A percentile compares a stretch with the other conserved stretches of the same genome.
Evolutionary conservation across 2,888 invertebrate species (phyloP).

Genomic region (Ichneumoninae sp.): DNA sequence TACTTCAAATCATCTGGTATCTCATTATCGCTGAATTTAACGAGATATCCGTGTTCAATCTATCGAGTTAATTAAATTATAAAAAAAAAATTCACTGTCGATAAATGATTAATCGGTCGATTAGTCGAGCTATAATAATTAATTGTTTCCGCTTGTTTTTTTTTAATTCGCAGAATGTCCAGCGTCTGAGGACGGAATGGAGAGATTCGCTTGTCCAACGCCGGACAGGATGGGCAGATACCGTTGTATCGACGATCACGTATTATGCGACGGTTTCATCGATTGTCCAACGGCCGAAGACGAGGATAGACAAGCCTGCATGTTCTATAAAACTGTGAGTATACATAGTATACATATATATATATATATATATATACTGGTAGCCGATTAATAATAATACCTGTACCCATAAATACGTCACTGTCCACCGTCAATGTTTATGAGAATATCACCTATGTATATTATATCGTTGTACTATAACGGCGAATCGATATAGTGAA

Average conservation of each 20-base stretch:
- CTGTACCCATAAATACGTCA: background rate
- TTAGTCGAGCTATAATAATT: background rate
- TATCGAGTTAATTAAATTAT: background rate
- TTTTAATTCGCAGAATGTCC: slow-evolving; percentile 92
- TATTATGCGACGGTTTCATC: slow-evolving; percentile 96
- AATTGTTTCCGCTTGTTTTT: slow-evolving; percentile 16
- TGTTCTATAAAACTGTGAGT: slow-evolving; percentile 98
- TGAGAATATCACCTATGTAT: slow-evolving; percentile 20
- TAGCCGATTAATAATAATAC: slow-evolving; percentile 44
- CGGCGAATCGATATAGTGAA: slow-evolving; percentile 23
- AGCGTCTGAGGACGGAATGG: slow-evolving; percentile 96
- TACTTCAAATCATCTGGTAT: background rate
- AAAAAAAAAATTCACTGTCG: background rate
- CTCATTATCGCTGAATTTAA: background rate
- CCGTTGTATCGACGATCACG: slow-evolving; percentile 98
- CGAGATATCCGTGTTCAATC: background rate
- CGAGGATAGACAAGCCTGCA: slow-evolving; percentile 96
- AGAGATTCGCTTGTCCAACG: slow-evolving; percentile 96
- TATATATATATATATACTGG: background rate
- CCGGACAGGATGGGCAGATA: slow-evolving; percentile 96
- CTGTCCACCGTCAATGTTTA: slow-evolving; percentile 19
- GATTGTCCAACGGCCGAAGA: slow-evolving; percentile 97
- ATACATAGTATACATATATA: slow-evolving; percentile 3
- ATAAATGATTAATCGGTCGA: background rate
- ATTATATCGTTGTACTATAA: slow-evolving; percentile 15